Evolutionary conservation across 2,797 vertebrate genomes (phyloP), one percentile per base, ranked within the genome.

Genomic region (Enteromius thamalakanensis): DNA sequence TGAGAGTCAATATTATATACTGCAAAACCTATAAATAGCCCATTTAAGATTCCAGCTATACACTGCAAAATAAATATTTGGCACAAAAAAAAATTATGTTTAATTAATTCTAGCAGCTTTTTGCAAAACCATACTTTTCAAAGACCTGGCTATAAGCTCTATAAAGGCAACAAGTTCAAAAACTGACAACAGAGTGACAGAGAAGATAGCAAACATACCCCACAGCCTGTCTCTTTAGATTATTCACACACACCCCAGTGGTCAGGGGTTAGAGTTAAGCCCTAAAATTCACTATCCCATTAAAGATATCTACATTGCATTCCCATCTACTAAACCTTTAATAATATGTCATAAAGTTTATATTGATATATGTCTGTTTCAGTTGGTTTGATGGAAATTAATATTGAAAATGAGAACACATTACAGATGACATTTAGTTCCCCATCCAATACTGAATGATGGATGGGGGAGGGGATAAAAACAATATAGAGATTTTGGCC

Each of bases 361-460:
- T 32, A 14, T 29, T 11, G 32, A 40, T 42, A 12, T 23, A 60
- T 37, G 12, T 62, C 34, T 40, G 23, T 62, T 76, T 37, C 4
- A 74, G 21, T 21, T 64, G 9, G 26, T 62, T 58, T 72, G 32
- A 60, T 82, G n/a, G 40, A 67, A 72, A 83, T 29, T 26, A 76
- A 62, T 60, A 65, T 45, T 26, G 26, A 51, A 76, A 55, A 68
- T 1, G 14, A 64, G 19, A 64, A 71, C 49, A 40, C 26, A 55
- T 71, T 34, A 49, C 21, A 79, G 76, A 77, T 86, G 37, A 60
- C 68, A 78, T 78, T 78, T 65, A 53, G 47, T 65, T 86, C 37
- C 81, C 85, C 40, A 40, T 23, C 23, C 45, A 76, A 64, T 79
- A 76, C 78, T 8, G 34, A 80, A 83, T n/a, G 9, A 42, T 40